Percentiles rank a stretch among this genome's conserved stretches.
phyloP scores from a whole-genome alignment of 2,888 invertebrate species.

The Nymphalis polychloros region DNA sequence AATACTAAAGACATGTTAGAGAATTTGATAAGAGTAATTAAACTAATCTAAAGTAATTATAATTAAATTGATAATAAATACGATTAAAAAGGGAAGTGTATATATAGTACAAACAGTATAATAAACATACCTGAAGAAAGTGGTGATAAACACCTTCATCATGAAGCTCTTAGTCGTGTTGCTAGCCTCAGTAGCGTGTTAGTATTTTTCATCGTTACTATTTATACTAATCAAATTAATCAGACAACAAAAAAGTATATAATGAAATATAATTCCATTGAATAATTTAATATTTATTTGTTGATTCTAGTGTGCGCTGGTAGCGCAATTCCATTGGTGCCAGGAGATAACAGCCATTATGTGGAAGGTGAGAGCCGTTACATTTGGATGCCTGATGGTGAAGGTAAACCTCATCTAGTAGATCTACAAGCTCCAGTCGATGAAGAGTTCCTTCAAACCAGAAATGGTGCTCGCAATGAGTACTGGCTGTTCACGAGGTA shows the following conservation, averaged over 20 bases:
- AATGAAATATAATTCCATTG: no score
- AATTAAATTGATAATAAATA: neutral
- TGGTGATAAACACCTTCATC: neutral
- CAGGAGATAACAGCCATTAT: conserved; percentile 71
- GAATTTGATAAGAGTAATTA: neutral
- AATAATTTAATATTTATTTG: conserved; percentile 1
- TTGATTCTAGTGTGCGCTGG: conserved; percentile 55
- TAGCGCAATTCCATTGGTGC: conserved; percentile 51
- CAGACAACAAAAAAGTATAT: no score
- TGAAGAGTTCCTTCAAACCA: conserved; percentile 44
- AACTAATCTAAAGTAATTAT: neutral
- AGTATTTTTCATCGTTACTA: conserved; percentile 40
- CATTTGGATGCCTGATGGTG: conserved; percentile 73
- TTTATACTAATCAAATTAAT: neutral
- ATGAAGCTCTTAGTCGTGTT: conserved; percentile 54
- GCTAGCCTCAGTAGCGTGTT: conserved; percentile 49
- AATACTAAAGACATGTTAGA: neutral
- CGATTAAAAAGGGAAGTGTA: conserved; percentile 5
- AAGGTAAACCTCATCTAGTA: conserved; percentile 59
- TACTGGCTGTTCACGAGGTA: conserved; percentile 62
- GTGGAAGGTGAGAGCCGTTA: conserved; percentile 70
- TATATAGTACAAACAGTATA: conserved; percentile 8
- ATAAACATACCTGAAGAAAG: conserved; percentile 19
- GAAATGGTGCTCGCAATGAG: conserved; percentile 62
- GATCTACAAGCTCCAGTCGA: conserved; percentile 58